A percentile compares a stretch with the other conserved stretches of the same genome.
Conservation (phyloP, 2,113 vertebrate genomes). For the Myotis yumanensis region DNA sequence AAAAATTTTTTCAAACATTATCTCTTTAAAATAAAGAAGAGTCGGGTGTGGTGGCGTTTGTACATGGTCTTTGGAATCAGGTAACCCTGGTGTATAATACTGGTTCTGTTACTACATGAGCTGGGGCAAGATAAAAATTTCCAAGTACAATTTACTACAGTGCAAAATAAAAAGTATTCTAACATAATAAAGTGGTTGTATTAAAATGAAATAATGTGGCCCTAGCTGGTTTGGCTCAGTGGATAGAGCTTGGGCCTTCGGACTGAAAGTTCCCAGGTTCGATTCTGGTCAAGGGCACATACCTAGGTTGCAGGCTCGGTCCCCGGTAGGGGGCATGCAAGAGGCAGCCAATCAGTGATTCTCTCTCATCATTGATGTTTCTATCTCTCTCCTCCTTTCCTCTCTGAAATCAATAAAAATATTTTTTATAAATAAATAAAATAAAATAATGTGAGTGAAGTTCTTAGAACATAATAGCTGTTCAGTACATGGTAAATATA, state of each 20-base stretch:
- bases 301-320: too few relatives aligned
- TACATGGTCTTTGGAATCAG: background rate
- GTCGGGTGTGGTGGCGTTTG: background rate
- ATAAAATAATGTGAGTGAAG: background rate
- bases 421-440: too few relatives aligned
- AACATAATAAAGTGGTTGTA: background rate
- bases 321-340: too few relatives aligned
- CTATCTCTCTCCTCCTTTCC: too few relatives aligned
- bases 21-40: conserved; percentile 46
- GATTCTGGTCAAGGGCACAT: too few relatives aligned
- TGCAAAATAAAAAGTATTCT: background rate
- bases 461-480: conserved; percentile 13
- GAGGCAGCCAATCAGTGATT: too few relatives aligned
- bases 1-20: background rate
- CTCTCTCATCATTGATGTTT: too few relatives aligned
- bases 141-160: background rate
- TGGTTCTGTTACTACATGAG: background rate
- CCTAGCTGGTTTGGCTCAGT: too few relatives aligned
- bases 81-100: background rate
- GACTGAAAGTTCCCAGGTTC: too few relatives aligned
- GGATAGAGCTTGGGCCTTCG: too few relatives aligned
- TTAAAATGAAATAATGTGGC: conserved; percentile 30
- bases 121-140: background rate
- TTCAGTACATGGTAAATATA: background rate
- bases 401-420: too few relatives aligned